phyloP scores from a whole-genome alignment of 2,113 vertebrate genomes.

The Cichladusa arquata region DNA sequence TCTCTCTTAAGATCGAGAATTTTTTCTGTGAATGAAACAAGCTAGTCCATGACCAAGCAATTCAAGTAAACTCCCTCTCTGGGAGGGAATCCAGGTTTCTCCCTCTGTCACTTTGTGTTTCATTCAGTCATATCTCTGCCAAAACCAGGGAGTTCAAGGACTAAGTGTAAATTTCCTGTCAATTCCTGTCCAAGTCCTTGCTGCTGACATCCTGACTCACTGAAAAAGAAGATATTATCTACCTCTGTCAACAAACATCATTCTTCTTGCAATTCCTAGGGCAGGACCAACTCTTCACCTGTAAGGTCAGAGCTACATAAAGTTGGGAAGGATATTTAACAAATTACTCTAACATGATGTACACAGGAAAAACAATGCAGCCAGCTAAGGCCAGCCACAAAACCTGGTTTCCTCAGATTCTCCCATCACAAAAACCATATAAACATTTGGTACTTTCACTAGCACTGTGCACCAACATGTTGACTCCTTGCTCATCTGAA shows the following conservation, averaged over 20 bases:
- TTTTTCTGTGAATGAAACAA: slow-evolving; percentile 32
- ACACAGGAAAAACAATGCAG: background rate
- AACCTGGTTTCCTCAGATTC: background rate
- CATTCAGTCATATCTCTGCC: background rate
- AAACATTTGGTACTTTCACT: slow-evolving; percentile 8
- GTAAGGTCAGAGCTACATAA: slow-evolving; percentile 1
- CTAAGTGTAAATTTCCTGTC: background rate
- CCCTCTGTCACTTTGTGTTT: background rate
- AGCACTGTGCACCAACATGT: background rate
- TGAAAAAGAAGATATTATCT: slow-evolving; percentile 18
- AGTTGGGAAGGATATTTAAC: slow-evolving; percentile 7
- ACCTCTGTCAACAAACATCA: background rate
- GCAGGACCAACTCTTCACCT: slow-evolving; percentile 21
- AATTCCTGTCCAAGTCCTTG: background rate
- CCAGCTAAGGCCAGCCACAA: background rate
- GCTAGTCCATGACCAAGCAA: background rate
- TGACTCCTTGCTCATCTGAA: background rate
- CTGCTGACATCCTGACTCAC: background rate
- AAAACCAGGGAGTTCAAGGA: background rate
- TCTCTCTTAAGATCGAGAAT: background rate
- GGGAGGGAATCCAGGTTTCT: slow-evolving; percentile 18
- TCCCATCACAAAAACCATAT: background rate
- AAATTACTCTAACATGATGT: background rate
- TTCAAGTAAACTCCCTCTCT: background rate
- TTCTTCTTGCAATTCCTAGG: background rate